A percentile compares a stretch with the other conserved stretches of the same genome.
Evolutionary conservation across 2,113 vertebrate genomes (phyloP).

Genomic region (Coptodon rendalli): DNA sequence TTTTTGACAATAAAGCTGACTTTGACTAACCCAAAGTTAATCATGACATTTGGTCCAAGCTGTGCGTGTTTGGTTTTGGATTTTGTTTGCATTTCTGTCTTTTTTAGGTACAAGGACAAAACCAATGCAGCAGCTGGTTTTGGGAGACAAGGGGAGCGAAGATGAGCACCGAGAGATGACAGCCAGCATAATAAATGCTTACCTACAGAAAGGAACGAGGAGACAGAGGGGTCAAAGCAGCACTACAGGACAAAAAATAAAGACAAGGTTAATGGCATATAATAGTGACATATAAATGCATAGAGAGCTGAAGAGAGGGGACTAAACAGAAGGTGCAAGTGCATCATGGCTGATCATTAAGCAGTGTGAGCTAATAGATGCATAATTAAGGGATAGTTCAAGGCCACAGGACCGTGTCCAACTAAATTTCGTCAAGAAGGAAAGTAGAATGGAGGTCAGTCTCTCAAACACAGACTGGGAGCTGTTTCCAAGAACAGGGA

Average conservation of each 20-base stretch:
- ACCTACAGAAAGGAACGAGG: accelerated
- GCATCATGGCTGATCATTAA: not conserved
- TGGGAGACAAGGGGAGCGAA: accelerated
- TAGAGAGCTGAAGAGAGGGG: not conserved
- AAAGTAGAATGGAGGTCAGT: not conserved
- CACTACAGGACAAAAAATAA: not conserved
- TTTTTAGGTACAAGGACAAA: not conserved
- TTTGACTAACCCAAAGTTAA: not conserved
- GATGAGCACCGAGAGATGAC: not conserved
- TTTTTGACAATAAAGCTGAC: not conserved
- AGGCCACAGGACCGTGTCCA: not conserved
- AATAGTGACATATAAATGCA: not conserved
- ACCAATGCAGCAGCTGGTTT: not conserved
- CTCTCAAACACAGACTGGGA: not conserved
- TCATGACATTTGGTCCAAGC: not conserved
- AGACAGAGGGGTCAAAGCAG: not conserved
- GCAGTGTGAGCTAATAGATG: not conserved
- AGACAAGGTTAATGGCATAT: not conserved
- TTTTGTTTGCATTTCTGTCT: not conserved
- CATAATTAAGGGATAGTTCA: not conserved
- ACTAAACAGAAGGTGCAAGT: not conserved
- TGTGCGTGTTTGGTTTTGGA: not conserved
- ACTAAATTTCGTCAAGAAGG: not conserved
- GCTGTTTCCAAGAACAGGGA: not conserved
- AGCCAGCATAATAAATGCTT: not conserved